phyloP scores from a whole-genome alignment of 2,888 invertebrate genomes.

The Drosophila paucipuncta region DNA sequence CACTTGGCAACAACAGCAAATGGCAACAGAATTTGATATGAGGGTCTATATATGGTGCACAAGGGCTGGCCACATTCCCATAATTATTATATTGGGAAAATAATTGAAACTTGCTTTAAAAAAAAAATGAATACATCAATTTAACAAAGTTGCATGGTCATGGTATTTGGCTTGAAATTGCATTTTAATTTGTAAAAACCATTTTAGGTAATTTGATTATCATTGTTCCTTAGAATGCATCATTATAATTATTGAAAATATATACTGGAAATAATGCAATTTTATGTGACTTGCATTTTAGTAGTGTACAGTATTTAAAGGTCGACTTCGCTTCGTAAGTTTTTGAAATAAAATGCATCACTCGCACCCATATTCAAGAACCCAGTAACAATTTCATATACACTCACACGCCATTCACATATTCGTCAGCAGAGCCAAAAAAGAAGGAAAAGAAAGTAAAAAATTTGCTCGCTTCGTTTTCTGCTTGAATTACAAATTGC shows the following conservation, averaged over 20 bases:
- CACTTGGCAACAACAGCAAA: constrained; percentile 31
- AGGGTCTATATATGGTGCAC: constrained; percentile 3
- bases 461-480: constrained; percentile 81
- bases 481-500: constrained; percentile 84
- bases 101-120: background rate
- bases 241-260: background rate
- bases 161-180: background rate
- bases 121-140: background rate
- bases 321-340: constrained; percentile 11
- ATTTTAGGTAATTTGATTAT: background rate
- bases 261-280: background rate
- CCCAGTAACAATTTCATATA: constrained; percentile 30
- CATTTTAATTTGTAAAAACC: background rate
- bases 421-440: constrained; percentile 52
- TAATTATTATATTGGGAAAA: background rate
- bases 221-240: background rate
- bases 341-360: constrained; percentile 60
- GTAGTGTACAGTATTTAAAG: constrained; percentile 3
- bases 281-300: background rate
- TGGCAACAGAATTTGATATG: constrained; percentile 12
- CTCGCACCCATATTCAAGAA: constrained; percentile 36
- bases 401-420: constrained; percentile 49
- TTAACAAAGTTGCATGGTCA: background rate
- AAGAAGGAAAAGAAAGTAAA: constrained; percentile 40
- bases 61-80: background rate